phyloP scores from a whole-genome alignment of 2,113 vertebrate species.

The Tachuris rubrigastra region DNA sequence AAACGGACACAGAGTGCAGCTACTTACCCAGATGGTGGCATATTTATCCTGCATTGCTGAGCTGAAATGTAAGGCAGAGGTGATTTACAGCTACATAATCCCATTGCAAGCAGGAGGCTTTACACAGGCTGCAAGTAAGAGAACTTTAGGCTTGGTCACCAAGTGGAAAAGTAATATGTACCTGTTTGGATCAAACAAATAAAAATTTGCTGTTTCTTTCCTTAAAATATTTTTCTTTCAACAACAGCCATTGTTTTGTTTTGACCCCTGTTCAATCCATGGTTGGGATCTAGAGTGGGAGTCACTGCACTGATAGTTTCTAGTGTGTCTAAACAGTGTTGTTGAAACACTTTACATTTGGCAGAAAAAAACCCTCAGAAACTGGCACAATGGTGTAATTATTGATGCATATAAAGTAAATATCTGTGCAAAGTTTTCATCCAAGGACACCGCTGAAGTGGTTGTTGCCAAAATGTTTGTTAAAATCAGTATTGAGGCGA shows the following conservation, averaged over 20 bases:
- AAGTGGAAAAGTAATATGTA: not conserved
- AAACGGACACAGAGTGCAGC: not conserved
- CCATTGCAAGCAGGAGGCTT: not conserved
- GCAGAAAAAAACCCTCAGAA: not conserved
- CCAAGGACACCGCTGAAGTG: constrained; percentile 5
- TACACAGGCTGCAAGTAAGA: not conserved
- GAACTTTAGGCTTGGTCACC: not conserved
- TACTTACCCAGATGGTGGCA: not conserved
- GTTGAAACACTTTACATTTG: not conserved
- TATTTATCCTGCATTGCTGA: not conserved
- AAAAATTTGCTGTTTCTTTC: not conserved
- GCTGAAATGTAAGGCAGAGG: not conserved
- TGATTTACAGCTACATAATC: not conserved
- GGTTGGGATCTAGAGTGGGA: not conserved
- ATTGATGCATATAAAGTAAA: constrained; percentile 41
- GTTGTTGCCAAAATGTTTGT: not conserved
- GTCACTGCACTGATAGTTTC: not conserved
- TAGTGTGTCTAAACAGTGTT: not conserved
- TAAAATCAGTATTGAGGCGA: not conserved
- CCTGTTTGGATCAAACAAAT: not conserved
- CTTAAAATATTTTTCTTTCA: not conserved
- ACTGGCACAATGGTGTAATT: constrained; percentile 31
- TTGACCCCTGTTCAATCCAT: not conserved
- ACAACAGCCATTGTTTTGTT: not conserved
- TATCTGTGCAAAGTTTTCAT: constrained; percentile 41